Evolutionary conservation across 2,797 vertebrate species (phyloP), one percentile per base, ranked within the genome.

Genomic region (Acridotheres tristis): DNA sequence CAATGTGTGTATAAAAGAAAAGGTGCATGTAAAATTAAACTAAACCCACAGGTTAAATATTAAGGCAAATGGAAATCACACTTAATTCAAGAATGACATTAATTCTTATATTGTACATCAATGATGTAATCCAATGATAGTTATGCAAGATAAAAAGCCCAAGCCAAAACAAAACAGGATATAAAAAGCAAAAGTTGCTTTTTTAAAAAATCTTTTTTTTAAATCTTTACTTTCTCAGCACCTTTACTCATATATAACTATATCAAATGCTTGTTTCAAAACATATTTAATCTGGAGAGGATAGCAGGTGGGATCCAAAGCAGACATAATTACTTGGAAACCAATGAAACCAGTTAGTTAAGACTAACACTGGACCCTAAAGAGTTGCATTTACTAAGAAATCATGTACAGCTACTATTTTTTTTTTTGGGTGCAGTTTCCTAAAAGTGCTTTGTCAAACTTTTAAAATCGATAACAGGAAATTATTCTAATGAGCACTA

Each of bases 401-500:
- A 61, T 95, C 79, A 96, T 7, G 19, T 80, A 90, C 66, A 85
- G 40, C 58, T 93, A 93, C 65, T 81, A 7, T 68, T 95, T 71
- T 57, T 66, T 66, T 66, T 66, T 63, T 55, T 9, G 36, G 55
- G 43, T 73, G 69, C 54, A 81, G 36, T 95, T 97, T 95, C 84
- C 72, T 91, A 94, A 94, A 97, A 94, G 95, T 89, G 85, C 95
- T 96, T 95, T 97, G 90, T 97, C 91, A 97, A 97, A 95, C 96
- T 93, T 95, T 94, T 94, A 96, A 95, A 96, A 96, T 96, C 83
- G 1, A 94, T 97, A 95, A 80, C 80, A 96, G 96, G 96, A 98
- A 98, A 98, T 97, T 67, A 97, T 97, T 97, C 97, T 98, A 98
- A 99, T 97, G 97, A 98, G 97, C 96, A 97, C 96, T 99, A 98